Evolutionary conservation across 2,113 vertebrate species (phyloP).

Genomic region (Lates calcarifer): DNA sequence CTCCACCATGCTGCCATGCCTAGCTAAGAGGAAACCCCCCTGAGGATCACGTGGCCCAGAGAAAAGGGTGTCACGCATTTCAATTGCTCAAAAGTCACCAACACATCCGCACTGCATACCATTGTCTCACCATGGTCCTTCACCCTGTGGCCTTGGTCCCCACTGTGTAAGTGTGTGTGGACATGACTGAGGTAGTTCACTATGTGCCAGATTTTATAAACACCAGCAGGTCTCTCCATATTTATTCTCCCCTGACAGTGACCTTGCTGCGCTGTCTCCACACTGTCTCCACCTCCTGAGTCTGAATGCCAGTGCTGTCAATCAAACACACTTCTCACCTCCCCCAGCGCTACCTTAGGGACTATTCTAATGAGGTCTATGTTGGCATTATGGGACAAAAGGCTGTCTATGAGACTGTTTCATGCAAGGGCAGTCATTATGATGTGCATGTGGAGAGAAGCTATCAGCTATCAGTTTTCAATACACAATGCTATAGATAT

Average conservation of each 20-base stretch:
- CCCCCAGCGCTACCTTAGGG: constrained; percentile 55
- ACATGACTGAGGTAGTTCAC: constrained; percentile 25
- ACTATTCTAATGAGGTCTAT: constrained; percentile 75
- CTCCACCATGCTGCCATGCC: background rate
- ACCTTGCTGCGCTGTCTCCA: constrained; percentile 62
- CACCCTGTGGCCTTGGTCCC: constrained; percentile 33
- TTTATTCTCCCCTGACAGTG: constrained; percentile 65
- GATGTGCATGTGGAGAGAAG: background rate
- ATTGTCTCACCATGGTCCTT: constrained; percentile 33
- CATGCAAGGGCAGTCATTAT: constrained; percentile 17
- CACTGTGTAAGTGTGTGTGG: constrained; percentile 1
- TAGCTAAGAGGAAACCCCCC: background rate
- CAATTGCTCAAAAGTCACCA: constrained; percentile 9
- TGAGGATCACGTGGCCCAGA: constrained; percentile 12
- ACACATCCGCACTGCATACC: constrained; percentile 33
- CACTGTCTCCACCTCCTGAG: constrained; percentile 61
- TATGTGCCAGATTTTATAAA: constrained; percentile 35
- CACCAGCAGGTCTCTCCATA: constrained; percentile 52
- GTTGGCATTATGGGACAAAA: constrained; percentile 67
- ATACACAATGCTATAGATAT: background rate
- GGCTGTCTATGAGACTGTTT: constrained; percentile 36
- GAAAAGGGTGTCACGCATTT: constrained; percentile 35
- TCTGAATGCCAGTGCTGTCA: constrained; percentile 82
- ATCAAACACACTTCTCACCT: constrained; percentile 61
- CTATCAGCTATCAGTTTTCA: no score